A percentile compares a stretch with the other conserved stretches of the same genome.
phyloP scores from a whole-genome alignment of 1,140 invertebrate genomes.

The Drosophila pruinosa region DNA sequence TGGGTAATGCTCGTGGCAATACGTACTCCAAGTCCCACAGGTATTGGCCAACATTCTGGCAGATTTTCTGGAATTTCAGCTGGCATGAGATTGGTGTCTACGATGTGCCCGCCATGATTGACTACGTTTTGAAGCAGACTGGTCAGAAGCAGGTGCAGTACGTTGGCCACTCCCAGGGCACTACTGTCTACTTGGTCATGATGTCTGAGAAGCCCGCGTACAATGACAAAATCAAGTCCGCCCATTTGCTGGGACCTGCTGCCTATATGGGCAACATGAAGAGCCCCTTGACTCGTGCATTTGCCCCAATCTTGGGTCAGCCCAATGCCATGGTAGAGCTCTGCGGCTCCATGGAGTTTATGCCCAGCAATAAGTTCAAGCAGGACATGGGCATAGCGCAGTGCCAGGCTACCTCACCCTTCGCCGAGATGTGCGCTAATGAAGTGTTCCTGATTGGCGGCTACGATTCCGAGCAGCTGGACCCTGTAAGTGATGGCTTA shows the following conservation, averaged over 20 bases:
- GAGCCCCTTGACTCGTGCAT: conserved; percentile 72
- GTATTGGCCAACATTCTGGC: conserved; percentile 61
- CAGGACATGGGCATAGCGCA: conserved; percentile 82
- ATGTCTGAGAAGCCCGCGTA: conserved; percentile 84
- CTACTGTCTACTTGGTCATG: conserved; percentile 84
- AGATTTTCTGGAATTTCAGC: conserved; percentile 84
- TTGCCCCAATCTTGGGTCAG: conserved; percentile 61
- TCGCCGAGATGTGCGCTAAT: conserved; percentile 84
- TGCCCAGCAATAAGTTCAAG: conserved; percentile 83
- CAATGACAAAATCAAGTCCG: conserved; percentile 84
- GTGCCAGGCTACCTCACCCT: conserved; percentile 82
- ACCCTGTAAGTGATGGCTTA: conserved; percentile 69
- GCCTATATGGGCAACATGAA: conserved; percentile 82
- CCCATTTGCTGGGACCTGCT: conserved; percentile 85
- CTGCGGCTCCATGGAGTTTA: conserved; percentile 84
- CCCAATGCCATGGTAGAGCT: conserved; percentile 81
- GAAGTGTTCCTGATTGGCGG: conserved; percentile 85
- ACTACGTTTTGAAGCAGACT: conserved; percentile 86
- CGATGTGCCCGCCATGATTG: conserved; percentile 88
- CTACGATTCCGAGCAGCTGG: conserved; percentile 82
- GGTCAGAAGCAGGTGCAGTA: conserved; percentile 85
- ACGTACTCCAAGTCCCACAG: conserved; percentile 86
- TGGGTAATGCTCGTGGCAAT: conserved; percentile 87
- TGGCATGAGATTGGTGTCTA: conserved; percentile 89
- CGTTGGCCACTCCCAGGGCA: conserved; percentile 88